These are phyloP conservation scores for Heliconius eleuchia DNA, from an alignment of 1,140 invertebrate species.

Conservation along the genomic window DNA sequence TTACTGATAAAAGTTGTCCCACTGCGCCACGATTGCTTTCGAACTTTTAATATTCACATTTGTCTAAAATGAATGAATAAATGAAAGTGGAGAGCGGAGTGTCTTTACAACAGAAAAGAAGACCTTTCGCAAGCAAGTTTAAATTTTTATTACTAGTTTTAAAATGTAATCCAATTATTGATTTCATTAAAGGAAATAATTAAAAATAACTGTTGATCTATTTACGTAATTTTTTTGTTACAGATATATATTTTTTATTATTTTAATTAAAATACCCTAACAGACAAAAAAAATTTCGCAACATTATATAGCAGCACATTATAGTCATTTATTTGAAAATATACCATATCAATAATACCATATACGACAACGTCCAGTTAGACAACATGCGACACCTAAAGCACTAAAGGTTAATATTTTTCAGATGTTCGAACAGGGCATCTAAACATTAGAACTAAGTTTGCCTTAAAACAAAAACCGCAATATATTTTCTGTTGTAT, in stretches of 20 bases:
- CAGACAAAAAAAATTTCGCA: too few species aligned
- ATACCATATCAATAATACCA: not conserved
- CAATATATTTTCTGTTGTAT: not conserved
- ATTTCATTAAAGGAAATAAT: conserved; percentile 4
- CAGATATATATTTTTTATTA: too few species aligned
- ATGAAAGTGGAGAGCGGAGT: too few species aligned
- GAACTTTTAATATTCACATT: too few species aligned
- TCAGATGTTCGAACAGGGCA: not conserved
- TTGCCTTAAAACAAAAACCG: not conserved
- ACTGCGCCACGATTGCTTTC: too few species aligned
- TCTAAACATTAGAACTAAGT: not conserved
- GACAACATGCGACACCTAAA: not conserved
- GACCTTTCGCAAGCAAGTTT: too few species aligned
- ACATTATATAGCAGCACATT: too few species aligned
- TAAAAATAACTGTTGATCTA: not conserved
- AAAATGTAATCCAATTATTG: not conserved
- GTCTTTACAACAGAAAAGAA: too few species aligned
- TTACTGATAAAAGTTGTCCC: too few species aligned
- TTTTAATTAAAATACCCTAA: too few species aligned
- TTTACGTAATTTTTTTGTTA: not conserved
- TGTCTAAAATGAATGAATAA: too few species aligned
- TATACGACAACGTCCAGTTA: not conserved
- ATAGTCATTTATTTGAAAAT: too few species aligned
- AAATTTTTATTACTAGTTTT: not conserved
- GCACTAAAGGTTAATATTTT: not conserved